phyloP scores from a whole-genome alignment of 2,888 invertebrate species.

The Antheraea yamamai region DNA sequence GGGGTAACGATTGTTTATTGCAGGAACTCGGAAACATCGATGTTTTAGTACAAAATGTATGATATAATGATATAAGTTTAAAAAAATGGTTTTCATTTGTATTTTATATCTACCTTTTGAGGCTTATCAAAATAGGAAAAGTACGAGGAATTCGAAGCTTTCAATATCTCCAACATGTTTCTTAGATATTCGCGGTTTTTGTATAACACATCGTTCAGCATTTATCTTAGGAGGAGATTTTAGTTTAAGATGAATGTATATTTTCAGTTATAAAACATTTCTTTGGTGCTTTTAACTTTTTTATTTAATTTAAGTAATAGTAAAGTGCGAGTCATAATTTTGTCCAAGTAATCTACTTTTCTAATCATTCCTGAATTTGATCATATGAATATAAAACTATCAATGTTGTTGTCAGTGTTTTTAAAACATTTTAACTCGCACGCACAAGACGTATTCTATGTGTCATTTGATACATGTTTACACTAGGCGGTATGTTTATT shows the following conservation, averaged over 20 bases:
- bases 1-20: conserved; percentile 31
- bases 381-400: not conserved
- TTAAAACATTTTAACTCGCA: not conserved
- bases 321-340: too few species aligned
- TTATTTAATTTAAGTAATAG: too few species aligned
- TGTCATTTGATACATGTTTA: not conserved
- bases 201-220: too few species aligned
- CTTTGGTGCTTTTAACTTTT: too few species aligned
- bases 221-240: too few species aligned
- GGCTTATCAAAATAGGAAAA: too few species aligned
- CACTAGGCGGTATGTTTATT: not conserved
- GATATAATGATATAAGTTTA: not conserved
- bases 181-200: too few species aligned
- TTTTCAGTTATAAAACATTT: too few species aligned
- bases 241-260: too few species aligned
- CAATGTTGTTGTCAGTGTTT: not conserved
- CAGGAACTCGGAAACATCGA: conserved; percentile 23
- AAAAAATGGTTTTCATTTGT: not conserved
- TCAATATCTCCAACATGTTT: too few species aligned
- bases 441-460: not conserved
- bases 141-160: too few species aligned
- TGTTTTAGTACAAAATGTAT: not conserved
- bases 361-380: not conserved
- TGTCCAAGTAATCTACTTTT: not conserved
- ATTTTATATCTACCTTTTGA: not conserved